A percentile compares a stretch with the other conserved stretches of the same genome.
Evolutionary conservation across 2,888 invertebrate species (phyloP).

Genomic region (Drosophila ustulata): DNA sequence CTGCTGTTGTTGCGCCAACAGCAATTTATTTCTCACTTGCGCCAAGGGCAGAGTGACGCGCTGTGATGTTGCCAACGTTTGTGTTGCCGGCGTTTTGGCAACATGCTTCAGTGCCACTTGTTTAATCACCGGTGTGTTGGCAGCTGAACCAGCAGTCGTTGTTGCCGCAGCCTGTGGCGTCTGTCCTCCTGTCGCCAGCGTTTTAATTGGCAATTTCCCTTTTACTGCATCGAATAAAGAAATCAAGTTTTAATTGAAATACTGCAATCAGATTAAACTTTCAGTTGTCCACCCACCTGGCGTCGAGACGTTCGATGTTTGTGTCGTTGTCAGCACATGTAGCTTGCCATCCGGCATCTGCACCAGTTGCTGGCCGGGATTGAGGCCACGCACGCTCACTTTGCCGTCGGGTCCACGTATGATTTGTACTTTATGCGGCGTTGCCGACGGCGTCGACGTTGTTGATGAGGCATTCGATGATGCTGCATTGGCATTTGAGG

Average conservation of each 20-base stretch:
- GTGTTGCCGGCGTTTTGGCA: slow-evolving; percentile 65
- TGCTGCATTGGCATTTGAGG: slow-evolving; percentile 49
- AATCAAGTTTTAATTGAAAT: neutral
- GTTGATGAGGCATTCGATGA: slow-evolving; percentile 33
- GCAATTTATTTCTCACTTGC: slow-evolving; percentile 70
- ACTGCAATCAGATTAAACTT: neutral
- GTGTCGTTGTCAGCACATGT: slow-evolving; percentile 89
- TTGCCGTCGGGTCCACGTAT: slow-evolving; percentile 96
- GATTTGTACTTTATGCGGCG: slow-evolving; percentile 93
- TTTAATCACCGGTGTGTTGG: slow-evolving; percentile 68
- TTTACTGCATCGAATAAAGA: slow-evolving; percentile 33
- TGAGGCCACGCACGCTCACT: slow-evolving; percentile 94
- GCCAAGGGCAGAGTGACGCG: slow-evolving; percentile 67
- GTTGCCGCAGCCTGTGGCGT: slow-evolving; percentile 37
- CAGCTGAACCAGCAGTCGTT: slow-evolving; percentile 21
- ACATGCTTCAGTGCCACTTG: slow-evolving; percentile 82
- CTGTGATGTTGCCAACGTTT: slow-evolving; percentile 65
- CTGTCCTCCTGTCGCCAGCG: slow-evolving; percentile 47
- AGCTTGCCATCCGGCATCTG: slow-evolving; percentile 97
- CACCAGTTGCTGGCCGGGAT: slow-evolving; percentile 96
- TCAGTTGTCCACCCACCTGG: slow-evolving; percentile 59
- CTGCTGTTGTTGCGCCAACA: slow-evolving; percentile 71
- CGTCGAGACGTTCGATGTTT: slow-evolving; percentile 56
- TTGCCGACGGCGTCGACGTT: slow-evolving; percentile 87
- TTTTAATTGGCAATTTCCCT: slow-evolving; percentile 65